Conservation (phyloP, 2,797 vertebrate genomes). For the Alcedo atthis region DNA sequence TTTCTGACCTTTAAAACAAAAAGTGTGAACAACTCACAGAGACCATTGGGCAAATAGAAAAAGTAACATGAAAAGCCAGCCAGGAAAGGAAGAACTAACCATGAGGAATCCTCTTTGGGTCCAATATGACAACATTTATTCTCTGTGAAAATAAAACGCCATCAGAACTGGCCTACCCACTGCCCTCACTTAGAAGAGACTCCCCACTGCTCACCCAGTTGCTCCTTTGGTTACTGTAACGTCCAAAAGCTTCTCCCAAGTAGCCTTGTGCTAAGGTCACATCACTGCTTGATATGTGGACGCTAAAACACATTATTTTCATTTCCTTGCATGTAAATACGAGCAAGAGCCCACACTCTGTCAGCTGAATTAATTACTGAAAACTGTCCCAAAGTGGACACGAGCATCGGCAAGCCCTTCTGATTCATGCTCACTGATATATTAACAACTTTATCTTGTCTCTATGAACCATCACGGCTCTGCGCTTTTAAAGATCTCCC, state of each 20-base stretch:
- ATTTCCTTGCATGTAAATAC: not conserved
- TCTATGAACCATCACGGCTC: not conserved
- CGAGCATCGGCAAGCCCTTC: accelerated
- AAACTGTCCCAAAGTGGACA: not conserved
- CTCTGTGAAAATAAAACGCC: not conserved
- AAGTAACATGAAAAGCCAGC: not conserved
- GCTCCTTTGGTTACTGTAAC: not conserved
- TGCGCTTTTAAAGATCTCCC: not conserved
- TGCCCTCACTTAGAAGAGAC: not conserved
- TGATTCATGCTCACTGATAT: not conserved
- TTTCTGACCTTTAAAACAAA: slow-evolving; percentile 67
- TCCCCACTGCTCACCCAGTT: not conserved
- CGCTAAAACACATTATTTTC: not conserved
- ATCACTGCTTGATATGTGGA: not conserved
- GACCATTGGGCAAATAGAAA: not conserved
- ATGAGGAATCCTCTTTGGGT: not conserved
- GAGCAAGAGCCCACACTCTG: not conserved
- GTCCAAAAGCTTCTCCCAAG: not conserved
- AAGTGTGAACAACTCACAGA: slow-evolving; percentile 35
- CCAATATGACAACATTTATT: not conserved
- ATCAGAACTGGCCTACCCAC: not conserved
- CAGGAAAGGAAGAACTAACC: not conserved
- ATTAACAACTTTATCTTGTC: not conserved
- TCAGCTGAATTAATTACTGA: not conserved
- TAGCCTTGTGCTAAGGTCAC: not conserved